A percentile compares a stretch with the other conserved stretches of the same genome.
Conservation (phyloP, 1,140 invertebrate genomes). For the Platorchestia sp. region DNA sequence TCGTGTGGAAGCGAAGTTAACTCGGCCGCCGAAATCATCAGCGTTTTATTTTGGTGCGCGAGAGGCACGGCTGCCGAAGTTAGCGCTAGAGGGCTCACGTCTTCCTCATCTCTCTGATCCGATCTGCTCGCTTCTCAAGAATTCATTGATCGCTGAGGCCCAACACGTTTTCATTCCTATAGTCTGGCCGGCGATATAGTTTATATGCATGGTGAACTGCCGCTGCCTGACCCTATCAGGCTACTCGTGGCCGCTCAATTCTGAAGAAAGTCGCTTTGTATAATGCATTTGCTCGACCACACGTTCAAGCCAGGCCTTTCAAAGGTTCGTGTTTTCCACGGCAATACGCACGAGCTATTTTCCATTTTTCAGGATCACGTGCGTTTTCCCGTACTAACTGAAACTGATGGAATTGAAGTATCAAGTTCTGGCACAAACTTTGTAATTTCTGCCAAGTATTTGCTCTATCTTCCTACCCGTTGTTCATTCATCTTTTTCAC, state of each 20-base stretch:
- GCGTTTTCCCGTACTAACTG: not conserved
- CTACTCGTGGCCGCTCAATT: not conserved
- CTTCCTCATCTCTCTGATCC: conserved; percentile 17
- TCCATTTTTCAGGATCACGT: not conserved
- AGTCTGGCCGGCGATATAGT: conserved; percentile 12
- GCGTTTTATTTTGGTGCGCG: not conserved
- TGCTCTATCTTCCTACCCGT: not conserved
- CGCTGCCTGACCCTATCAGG: conserved; percentile 2
- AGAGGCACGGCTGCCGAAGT: not conserved
- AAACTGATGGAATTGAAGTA: not conserved
- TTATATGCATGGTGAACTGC: conserved; percentile 49
- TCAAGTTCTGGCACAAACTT: not conserved
- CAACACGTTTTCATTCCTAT: conserved; percentile 42
- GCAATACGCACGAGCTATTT: not conserved
- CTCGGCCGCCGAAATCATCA: not conserved
- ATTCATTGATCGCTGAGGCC: conserved; percentile 36
- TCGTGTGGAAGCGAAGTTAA: not conserved
- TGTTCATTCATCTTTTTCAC: not conserved
- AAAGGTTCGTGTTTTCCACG: not conserved
- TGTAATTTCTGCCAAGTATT: not conserved
- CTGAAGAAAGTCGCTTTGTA: not conserved
- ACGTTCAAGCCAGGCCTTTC: not conserved
- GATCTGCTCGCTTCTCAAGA: conserved; percentile 17
- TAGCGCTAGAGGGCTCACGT: conserved; percentile 1
- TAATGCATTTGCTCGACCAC: not conserved